phyloP scores from a whole-genome alignment of 2,113 vertebrate species.

The Labeo rohita region DNA sequence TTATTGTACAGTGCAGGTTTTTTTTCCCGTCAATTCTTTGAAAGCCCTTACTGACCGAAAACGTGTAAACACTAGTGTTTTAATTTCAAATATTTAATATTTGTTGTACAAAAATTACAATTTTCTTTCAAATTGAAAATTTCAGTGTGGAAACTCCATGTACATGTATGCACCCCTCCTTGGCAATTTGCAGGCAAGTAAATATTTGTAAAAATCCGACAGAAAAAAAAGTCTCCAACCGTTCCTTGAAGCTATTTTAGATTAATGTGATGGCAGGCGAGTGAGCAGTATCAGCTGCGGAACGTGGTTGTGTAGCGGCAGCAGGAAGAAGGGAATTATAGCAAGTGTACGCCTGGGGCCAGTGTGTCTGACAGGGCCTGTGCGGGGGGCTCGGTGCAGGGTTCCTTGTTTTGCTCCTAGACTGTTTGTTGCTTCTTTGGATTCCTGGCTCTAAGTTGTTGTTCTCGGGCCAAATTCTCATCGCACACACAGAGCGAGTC shows the following conservation, averaged over 20 bases:
- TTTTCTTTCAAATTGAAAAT: not conserved
- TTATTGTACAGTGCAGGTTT: too few species aligned
- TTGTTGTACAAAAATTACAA: not conserved
- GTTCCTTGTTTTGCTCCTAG: conserved; percentile 59
- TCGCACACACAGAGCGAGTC: conserved; percentile 66
- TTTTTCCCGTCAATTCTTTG: not conserved
- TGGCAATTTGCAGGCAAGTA: conserved; percentile 18
- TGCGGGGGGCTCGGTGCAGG: conserved; percentile 48
- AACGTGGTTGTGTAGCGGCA: conserved; percentile 17
- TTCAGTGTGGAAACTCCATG: not conserved
- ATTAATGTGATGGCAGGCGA: conserved; percentile 11
- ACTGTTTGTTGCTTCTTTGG: conserved; percentile 61
- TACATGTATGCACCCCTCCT: not conserved
- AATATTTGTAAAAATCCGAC: not conserved
- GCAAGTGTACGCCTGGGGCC: conserved; percentile 32
- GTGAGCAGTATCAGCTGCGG: conserved; percentile 21
- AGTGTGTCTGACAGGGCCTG: conserved; percentile 28
- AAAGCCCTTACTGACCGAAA: too few species aligned
- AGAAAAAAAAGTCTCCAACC: not conserved
- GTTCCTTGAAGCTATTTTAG: conserved; percentile 15
- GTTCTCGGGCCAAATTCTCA: conserved; percentile 69
- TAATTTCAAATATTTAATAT: not conserved
- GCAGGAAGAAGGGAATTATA: conserved; percentile 21
- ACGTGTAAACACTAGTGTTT: not conserved
- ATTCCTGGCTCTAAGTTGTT: conserved; percentile 63